Base-by-base conservation (phyloP, 2,113 vertebrate species). In the Brachypodius melanocephalos region DNA sequence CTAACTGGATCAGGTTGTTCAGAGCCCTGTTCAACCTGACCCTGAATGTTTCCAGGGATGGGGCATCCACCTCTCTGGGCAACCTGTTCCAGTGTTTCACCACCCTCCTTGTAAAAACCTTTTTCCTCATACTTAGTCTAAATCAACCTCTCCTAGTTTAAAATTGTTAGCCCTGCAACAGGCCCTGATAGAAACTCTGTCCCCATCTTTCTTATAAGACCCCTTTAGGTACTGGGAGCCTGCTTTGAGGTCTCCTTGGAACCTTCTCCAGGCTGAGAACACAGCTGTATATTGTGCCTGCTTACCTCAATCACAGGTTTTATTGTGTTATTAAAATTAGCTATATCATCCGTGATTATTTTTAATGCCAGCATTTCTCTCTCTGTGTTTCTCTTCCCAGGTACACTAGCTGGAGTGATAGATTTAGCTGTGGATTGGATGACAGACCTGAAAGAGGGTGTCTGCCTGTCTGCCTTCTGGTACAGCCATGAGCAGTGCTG, bases 401-500 rank as follows among this genome's bases (percentile, higher is more conserved):
- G 99, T 18, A 99, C 99, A 0, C 96, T 99, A 97, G 99, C 99
- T 0, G 99, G 99, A 10, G 99, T 99, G 85, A 99, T 99, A 32
- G 99, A 99, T 97, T 98, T 99, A 36, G 99, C 99, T 4, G 99
- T 99, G 74, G 99, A 99, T 95, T 99, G 99, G 99, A 99, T 99
- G 99, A 99, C 99, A 0, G 99, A 99, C 95, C 98, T 99, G 96
- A 99, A 99, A 61, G 99, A 99, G 72, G 99, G 99, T 4, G 98
- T 99, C 93, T 99, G 99, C 93, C 97, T 99, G 29, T 98, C 98
- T 12, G 99, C 98, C 8, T 99, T 99, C 98, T 99, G 98, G 98
- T 99, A 99, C 97, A 99, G 99, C 97, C 99, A 99, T 0, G 99
- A 99, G 95, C 99, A 99, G 96, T 99, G 99, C 97, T 99, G 99